Percentiles rank a stretch among this genome's conserved stretches.
Conservation (phyloP, 2,888 invertebrate genomes). For the Hemaris fuciformis region DNA sequence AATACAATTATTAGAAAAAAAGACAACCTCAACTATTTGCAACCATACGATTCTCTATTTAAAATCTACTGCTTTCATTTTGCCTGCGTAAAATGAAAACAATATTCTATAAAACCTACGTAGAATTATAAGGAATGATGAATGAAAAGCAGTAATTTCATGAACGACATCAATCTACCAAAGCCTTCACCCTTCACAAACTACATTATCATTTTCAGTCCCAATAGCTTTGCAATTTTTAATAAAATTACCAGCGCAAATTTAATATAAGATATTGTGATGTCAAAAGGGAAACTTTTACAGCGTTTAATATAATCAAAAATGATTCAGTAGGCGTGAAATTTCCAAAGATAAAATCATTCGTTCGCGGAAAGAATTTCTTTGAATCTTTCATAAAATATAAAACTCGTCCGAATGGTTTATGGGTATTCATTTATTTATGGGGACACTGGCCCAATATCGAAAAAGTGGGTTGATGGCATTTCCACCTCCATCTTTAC, state of each 20-base stretch:
- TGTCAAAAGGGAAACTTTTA: background rate
- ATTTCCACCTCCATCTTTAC: background rate
- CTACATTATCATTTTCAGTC: background rate
- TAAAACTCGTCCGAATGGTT: background rate
- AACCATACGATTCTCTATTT: no score
- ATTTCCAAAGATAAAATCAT: background rate
- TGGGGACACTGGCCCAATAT: background rate
- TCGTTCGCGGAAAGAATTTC: background rate
- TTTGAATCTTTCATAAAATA: background rate
- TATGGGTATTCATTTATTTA: background rate
- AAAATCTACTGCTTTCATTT: no score
- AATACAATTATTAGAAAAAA: no score
- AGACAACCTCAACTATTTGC: no score
- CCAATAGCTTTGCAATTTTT: background rate
- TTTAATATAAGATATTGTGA: constrained; percentile 3
- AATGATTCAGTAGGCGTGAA: constrained; percentile 7
- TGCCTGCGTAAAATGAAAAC: background rate
- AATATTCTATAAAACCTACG: background rate
- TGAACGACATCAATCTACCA: background rate
- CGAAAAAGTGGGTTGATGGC: background rate
- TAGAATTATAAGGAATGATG: background rate
- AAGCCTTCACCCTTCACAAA: background rate
- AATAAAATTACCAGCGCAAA: background rate
- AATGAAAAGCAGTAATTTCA: background rate
- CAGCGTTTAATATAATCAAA: constrained; percentile 6